Percentiles rank a stretch among this genome's conserved stretches.
These are phyloP conservation scores for Spermophilus dauricus DNA, from an alignment of 2,113 vertebrate species.

Conservation along the genomic window DNA sequence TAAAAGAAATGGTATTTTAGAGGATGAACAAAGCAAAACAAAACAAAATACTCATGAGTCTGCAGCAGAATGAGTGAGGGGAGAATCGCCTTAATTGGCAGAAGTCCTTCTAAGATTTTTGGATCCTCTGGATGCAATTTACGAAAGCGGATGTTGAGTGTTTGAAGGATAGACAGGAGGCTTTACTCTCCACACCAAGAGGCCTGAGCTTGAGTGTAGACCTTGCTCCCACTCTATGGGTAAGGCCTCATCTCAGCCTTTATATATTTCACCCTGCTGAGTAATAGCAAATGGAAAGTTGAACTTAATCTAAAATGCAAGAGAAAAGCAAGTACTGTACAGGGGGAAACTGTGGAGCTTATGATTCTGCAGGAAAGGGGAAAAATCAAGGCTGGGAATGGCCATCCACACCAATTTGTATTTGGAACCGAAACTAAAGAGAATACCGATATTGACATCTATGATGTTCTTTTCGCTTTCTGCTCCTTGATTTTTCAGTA, in stretches of 20 bases:
- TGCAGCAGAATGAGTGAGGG: neutral
- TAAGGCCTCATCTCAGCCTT: neutral
- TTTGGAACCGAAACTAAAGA: neutral
- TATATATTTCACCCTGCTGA: neutral
- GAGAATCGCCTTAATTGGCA: neutral
- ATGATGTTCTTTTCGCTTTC: neutral
- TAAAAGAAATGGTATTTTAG: constrained; percentile 47
- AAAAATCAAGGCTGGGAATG: neutral
- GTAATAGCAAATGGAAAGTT: neutral
- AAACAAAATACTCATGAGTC: neutral
- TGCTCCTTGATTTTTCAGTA: neutral
- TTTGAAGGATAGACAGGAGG: neutral
- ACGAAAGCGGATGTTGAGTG: neutral
- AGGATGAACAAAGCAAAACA: neutral
- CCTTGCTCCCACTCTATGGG: neutral
- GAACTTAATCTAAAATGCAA: constrained; percentile 24
- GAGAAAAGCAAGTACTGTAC: neutral
- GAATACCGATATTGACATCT: neutral
- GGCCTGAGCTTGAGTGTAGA: neutral
- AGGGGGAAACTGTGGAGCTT: neutral
- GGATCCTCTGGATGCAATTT: neutral
- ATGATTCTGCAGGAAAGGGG: neutral
- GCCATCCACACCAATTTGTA: neutral
- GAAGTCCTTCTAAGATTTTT: neutral
- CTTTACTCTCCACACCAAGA: neutral